Evolutionary conservation across 2,888 invertebrate species (phyloP).

Genomic region (Drosophila quinaria): DNA sequence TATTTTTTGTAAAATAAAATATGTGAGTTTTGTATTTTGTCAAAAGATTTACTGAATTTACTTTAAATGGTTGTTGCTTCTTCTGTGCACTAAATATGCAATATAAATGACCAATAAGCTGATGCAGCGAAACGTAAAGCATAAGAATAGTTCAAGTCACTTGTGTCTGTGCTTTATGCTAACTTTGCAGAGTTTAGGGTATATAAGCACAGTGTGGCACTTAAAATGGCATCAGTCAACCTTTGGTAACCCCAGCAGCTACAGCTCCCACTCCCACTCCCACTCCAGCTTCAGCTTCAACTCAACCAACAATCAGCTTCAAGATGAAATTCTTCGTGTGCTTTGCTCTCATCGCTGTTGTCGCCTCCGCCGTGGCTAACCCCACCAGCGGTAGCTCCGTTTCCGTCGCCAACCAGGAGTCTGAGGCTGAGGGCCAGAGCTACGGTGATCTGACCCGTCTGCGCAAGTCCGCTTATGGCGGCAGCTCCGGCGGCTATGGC

Average conservation of each 20-base stretch:
- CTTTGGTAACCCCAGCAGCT: constrained; percentile 56
- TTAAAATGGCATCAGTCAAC: constrained; percentile 69
- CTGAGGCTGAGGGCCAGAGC: constrained; percentile 58
- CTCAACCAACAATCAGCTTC: constrained; percentile 38
- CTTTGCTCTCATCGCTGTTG: constrained; percentile 68
- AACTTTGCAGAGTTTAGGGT: constrained; percentile 60
- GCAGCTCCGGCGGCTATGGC: constrained; percentile 65
- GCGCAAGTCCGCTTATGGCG: constrained; percentile 79
- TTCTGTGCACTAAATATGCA: not conserved
- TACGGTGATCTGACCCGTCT: constrained; percentile 73
- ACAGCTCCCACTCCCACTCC: constrained; percentile 31
- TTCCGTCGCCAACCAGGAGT: constrained; percentile 49
- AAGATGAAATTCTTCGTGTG: constrained; percentile 82
- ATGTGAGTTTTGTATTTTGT: not conserved
- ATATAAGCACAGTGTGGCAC: constrained; percentile 56
- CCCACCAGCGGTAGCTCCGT: constrained; percentile 50
- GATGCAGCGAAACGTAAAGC: constrained; percentile 37
- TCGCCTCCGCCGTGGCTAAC: constrained; percentile 57
- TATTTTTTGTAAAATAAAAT: not conserved
- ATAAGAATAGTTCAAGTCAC: constrained; percentile 52
- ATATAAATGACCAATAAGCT: constrained; percentile 23
- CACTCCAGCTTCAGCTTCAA: constrained; percentile 13
- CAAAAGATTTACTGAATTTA: not conserved
- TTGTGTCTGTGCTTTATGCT: constrained; percentile 48
- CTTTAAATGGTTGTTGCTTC: not conserved